phyloP scores from a whole-genome alignment of 2,113 vertebrate genomes.

The Barnardius zonarius region DNA sequence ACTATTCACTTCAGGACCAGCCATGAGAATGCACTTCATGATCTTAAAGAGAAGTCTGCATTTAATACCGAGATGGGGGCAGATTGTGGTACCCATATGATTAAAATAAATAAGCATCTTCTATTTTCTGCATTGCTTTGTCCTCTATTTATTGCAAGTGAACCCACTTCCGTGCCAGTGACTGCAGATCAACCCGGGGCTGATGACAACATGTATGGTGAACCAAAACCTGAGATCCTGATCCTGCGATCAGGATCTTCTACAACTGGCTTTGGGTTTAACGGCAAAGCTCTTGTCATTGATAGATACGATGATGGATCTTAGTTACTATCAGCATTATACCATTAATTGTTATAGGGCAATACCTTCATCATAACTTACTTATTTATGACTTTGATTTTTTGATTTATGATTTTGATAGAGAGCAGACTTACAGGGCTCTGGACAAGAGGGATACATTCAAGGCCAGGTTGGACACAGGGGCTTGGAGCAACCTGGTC shows the following conservation, averaged over 20 bases:
- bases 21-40: neutral
- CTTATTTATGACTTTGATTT: neutral
- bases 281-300: neutral
- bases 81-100: neutral
- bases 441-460: neutral
- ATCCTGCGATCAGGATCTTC: neutral
- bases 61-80: neutral
- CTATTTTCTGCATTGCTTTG: neutral
- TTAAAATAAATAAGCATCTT: neutral
- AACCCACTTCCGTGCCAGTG: neutral
- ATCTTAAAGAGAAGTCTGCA: neutral
- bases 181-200: neutral
- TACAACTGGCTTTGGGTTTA: too few relatives aligned
- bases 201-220: accelerated
- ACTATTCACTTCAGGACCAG: neutral
- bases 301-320: neutral
- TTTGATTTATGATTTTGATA: neutral
- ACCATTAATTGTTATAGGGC: neutral
- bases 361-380: neutral
- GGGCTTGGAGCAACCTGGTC: neutral
- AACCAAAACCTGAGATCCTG: neutral
- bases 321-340: neutral
- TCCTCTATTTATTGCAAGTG: accelerated
- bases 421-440: neutral
- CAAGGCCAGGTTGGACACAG: neutral